Evolutionary conservation across 2,797 vertebrate species (phyloP).

Genomic region (Rhinatrema bivittatum): DNA sequence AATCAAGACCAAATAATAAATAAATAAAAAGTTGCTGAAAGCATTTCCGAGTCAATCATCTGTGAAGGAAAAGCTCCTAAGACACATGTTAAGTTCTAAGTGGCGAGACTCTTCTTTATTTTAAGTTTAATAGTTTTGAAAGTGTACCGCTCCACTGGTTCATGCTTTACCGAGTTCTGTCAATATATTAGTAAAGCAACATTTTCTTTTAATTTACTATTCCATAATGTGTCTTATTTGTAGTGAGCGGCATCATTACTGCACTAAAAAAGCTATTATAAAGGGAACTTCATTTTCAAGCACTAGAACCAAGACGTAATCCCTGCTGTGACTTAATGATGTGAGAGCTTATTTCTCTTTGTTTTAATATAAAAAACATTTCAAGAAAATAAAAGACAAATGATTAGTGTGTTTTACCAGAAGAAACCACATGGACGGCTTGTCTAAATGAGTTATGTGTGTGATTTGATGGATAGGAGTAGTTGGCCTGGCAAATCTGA

Average conservation of each 20-base stretch:
- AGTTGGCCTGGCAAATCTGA: too few species aligned
- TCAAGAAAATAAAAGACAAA: too few species aligned
- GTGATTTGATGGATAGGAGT: too few species aligned
- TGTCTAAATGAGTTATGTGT: too few species aligned
- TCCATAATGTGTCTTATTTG: conserved; percentile 5
- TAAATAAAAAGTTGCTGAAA: conserved; percentile 1
- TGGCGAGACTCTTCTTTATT: conserved; percentile 11
- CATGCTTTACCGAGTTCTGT: conserved; percentile 2
- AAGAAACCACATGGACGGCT: too few species aligned
- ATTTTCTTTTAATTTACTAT: conserved; percentile 9
- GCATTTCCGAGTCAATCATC: conserved; percentile 4
- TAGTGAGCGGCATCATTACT: conserved; percentile 15
- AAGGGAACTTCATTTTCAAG: conserved; percentile 33
- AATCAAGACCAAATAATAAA: neutral
- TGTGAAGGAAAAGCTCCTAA: conserved; percentile 16
- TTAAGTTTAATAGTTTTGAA: conserved; percentile 24
- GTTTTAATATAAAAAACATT: too few species aligned
- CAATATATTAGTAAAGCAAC: conserved; percentile 2
- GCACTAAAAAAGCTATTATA: conserved; percentile 15
- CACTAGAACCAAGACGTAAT: conserved; percentile 17
- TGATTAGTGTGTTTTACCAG: too few species aligned
- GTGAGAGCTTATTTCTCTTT: conserved; percentile 25
- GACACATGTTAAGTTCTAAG: conserved; percentile 28
- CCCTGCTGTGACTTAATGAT: conserved; percentile 29
- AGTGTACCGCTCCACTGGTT: conserved; percentile 7